phyloP scores from a whole-genome alignment of 2,797 vertebrate genomes.

The Epinephelus malabaricus region DNA sequence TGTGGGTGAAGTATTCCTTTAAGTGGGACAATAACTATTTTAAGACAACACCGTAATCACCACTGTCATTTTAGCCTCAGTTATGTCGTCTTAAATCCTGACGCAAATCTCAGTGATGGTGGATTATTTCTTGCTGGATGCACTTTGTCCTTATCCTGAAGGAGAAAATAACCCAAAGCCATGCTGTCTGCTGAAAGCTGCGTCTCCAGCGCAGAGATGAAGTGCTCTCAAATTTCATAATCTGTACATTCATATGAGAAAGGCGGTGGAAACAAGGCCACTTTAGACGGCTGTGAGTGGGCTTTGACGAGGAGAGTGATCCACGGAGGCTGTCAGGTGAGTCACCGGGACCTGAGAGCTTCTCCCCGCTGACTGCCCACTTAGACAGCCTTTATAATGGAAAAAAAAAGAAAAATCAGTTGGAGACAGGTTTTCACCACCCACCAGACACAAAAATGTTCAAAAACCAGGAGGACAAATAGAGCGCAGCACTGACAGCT shows the following conservation, averaged over 20 bases:
- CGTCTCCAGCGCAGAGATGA: constrained; percentile 26
- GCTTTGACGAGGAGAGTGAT: constrained; percentile 69
- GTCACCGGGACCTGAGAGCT: constrained; percentile 73
- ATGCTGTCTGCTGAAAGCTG: constrained; percentile 19
- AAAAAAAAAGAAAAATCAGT: constrained; percentile 46
- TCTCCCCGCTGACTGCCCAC: constrained; percentile 72
- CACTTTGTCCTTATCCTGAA: constrained; percentile 1
- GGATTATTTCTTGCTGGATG: constrained; percentile 9
- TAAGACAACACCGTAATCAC: background rate
- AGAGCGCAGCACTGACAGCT: background rate
- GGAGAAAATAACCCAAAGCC: background rate
- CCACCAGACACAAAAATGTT: constrained; percentile 50
- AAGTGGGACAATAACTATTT: no score
- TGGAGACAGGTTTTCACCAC: constrained; percentile 50
- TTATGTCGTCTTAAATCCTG: constrained; percentile 3
- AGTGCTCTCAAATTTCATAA: constrained; percentile 55
- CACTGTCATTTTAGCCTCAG: background rate
- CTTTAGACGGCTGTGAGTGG: constrained; percentile 74
- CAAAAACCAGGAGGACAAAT: constrained; percentile 21
- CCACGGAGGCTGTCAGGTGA: constrained; percentile 75
- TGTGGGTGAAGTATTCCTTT: no score
- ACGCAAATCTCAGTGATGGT: background rate
- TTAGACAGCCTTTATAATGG: constrained; percentile 53
- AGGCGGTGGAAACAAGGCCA: constrained; percentile 47
- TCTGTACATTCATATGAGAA: constrained; percentile 41